Conservation (phyloP, 2,113 vertebrate genomes). For the Thermophis baileyi region DNA sequence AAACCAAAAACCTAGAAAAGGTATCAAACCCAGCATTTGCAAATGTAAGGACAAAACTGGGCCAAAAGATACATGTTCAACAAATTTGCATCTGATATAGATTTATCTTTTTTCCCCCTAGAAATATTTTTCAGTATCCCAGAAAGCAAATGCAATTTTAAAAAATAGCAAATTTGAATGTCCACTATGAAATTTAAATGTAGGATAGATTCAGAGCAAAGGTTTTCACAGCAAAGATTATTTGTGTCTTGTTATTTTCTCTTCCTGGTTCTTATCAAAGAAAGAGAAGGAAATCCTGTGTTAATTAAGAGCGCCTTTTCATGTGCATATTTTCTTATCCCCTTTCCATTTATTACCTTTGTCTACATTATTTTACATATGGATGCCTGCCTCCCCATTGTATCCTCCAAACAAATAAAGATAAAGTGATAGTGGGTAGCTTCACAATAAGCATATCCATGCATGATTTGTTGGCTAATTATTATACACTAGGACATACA, state of each 20-base stretch:
- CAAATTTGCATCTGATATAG: slow-evolving; percentile 44
- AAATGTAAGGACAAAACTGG: slow-evolving; percentile 35
- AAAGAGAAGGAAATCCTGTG: background rate
- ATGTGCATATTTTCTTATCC: background rate
- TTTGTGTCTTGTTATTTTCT: background rate
- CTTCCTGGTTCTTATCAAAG: background rate
- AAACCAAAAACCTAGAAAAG: slow-evolving; percentile 33
- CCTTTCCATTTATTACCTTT: background rate
- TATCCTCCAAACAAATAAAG: background rate
- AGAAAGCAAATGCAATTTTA: background rate
- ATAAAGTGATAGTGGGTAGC: background rate
- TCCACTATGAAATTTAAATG: background rate
- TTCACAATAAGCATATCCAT: background rate
- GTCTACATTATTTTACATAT: background rate
- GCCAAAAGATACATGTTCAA: slow-evolving; percentile 44
- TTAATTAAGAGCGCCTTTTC: background rate
- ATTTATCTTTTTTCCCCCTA: background rate
- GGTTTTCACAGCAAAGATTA: background rate
- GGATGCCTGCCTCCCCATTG: background rate
- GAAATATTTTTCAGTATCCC: background rate
- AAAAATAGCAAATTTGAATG: background rate
- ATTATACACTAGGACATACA: background rate
- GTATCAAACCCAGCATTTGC: slow-evolving; percentile 31
- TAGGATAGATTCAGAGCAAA: background rate
- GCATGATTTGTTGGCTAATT: background rate